phyloP scores from a whole-genome alignment of 1,140 invertebrate genomes.

The Tetranychus cinnabarinus region DNA sequence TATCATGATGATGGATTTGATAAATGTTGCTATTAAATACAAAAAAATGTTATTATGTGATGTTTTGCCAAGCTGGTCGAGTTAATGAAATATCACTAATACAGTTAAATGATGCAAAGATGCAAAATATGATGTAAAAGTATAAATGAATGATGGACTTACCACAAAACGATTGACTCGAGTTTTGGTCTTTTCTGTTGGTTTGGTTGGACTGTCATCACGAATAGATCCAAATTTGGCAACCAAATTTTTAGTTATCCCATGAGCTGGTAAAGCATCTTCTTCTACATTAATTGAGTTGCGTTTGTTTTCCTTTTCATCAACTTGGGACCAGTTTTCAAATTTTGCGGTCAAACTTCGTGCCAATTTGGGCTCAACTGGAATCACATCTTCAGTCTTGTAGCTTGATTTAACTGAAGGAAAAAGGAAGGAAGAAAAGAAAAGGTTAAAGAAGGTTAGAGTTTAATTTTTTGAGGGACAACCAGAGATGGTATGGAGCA shows the following conservation, averaged over 20 bases:
- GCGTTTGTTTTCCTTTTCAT: constrained; percentile 25
- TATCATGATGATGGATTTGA: neutral
- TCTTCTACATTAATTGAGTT: constrained; percentile 20
- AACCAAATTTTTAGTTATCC: constrained; percentile 50
- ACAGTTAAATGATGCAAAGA: too few relatives aligned
- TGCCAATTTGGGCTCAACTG: constrained; percentile 38
- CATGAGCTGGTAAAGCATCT: constrained; percentile 26
- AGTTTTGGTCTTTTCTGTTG: constrained; percentile 29
- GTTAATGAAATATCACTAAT: too few relatives aligned
- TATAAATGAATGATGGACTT: constrained; percentile 22
- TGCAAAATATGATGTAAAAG: too few relatives aligned
- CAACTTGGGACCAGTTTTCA: constrained; percentile 49
- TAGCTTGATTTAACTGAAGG: constrained; percentile 13
- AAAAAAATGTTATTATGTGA: too few relatives aligned
- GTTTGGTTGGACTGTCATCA: constrained; percentile 23
- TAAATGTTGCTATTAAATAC: neutral
- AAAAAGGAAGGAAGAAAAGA: neutral
- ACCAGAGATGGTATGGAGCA: too few relatives aligned
- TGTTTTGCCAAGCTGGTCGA: too few relatives aligned
- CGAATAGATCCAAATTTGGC: constrained; percentile 60
- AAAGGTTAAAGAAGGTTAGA: neutral
- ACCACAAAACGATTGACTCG: constrained; percentile 69
- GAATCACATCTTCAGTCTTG: constrained; percentile 31
- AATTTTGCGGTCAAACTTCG: constrained; percentile 68
- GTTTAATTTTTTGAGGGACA: neutral